phyloP scores from a whole-genome alignment of 2,113 vertebrate species.

The Connochaetes taurinus region DNA sequence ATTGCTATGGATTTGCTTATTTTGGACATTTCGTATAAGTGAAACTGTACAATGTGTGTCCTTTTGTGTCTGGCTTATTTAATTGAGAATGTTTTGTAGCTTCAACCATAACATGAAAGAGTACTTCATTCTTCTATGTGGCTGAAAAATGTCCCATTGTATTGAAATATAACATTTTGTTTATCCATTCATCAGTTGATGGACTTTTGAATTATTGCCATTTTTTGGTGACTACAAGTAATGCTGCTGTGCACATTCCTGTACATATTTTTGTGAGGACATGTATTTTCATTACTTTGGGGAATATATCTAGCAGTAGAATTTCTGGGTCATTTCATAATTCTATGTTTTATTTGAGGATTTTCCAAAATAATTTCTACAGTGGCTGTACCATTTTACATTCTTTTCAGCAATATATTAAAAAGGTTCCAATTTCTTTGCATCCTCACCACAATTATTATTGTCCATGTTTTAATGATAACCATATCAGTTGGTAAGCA shows the following conservation, averaged over 20 bases:
- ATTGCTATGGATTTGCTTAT: neutral
- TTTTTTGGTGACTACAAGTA: neutral
- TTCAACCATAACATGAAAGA: neutral
- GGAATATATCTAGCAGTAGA: neutral
- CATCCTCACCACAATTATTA: neutral
- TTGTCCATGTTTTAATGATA: neutral
- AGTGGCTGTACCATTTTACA: neutral
- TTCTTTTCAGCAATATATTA: neutral
- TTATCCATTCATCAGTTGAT: neutral
- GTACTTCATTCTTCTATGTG: neutral
- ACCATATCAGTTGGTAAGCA: neutral
- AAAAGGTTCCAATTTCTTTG: neutral
- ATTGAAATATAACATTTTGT: neutral
- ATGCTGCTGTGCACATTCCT: neutral
- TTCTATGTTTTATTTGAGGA: neutral
- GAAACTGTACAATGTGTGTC: neutral
- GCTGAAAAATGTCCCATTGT: neutral
- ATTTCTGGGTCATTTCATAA: neutral
- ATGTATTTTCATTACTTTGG: neutral
- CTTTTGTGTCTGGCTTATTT: neutral
- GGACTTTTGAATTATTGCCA: neutral
- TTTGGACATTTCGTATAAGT: neutral
- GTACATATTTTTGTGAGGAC: neutral
- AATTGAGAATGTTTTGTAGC: neutral
- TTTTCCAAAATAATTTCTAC: neutral